Evolutionary conservation across 2,797 vertebrate species (phyloP).

Genomic region (Melopsittacus undulatus): DNA sequence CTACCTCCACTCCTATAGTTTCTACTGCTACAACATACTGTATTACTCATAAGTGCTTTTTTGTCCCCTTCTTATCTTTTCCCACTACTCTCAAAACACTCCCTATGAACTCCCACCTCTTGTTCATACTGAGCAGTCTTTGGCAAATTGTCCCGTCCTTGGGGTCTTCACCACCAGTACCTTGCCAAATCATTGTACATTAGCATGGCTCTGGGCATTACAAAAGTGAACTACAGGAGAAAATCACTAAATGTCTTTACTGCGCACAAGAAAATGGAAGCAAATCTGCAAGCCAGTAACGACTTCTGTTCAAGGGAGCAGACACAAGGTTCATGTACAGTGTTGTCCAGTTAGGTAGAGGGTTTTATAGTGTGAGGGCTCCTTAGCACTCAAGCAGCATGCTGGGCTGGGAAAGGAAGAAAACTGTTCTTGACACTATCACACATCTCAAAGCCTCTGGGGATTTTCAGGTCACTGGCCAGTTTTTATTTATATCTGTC

Average conservation of each 20-base stretch:
- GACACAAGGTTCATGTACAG: background rate
- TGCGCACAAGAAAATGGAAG: background rate
- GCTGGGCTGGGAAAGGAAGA: background rate
- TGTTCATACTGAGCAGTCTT: background rate
- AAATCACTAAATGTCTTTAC: background rate
- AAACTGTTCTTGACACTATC: background rate
- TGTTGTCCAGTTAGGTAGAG: background rate
- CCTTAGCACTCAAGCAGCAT: background rate
- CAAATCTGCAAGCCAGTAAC: background rate
- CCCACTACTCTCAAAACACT: background rate
- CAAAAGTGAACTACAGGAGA: background rate
- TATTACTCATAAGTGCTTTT: background rate
- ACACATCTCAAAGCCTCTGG: background rate
- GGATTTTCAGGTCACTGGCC: background rate
- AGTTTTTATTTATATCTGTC: background rate
- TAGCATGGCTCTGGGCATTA: background rate
- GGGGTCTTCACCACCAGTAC: background rate
- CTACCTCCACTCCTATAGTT: background rate
- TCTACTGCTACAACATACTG: background rate
- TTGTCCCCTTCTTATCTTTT: background rate
- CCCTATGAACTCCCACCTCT: background rate
- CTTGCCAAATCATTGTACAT: background rate
- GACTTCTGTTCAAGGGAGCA: background rate
- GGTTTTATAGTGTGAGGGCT: background rate
- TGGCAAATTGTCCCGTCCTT: background rate